Base-by-base conservation (phyloP, 1,140 invertebrate genomes). In the Ostrea edulis region DNA sequence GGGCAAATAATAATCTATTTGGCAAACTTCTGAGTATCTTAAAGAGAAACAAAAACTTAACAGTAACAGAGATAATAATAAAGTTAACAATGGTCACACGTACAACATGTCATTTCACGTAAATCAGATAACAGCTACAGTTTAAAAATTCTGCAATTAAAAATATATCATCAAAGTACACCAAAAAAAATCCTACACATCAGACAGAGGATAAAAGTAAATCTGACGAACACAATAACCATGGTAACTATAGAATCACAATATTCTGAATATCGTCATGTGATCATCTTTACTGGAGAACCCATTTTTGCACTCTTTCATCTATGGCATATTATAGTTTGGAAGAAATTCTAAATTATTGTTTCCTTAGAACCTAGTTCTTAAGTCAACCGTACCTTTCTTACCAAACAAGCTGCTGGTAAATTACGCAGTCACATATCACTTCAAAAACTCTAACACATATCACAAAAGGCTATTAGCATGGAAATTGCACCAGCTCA, bases 21-120 rank as follows among this genome's bases (percentile, higher is more conserved):
- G 68, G 68, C 68, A 71, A 71, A 71, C 4, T 29, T 35, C 68
- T 71, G 68, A 71, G 68, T 71, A 71, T 71, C 68, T 9, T 71
- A 29, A 71, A 29, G 68, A 11, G 29, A 71, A 25, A 25, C 8
- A 71, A 58, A 62, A 71, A 71, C 68, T 71, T 71, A 71, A 71
- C 68, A 71, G 25, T 71, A 71, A 71, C 68, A 71, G 68, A 71
- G 68, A 71, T 29, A 25, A 22, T 71, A 71, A 71, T 20, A 71
- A 71, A 29, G 68, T 71, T 14, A 71, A 71, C 68, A 71, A 71
- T 68, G 25, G n/a, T 71, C 35, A 71, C 68, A 71, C 12, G 22
- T 29, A 22, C 14, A 29, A 71, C 29, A 35, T 25, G 22, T 71
- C 22, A 29, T 14, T 71, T 44, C 35, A 44, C 2, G 35, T 29